Evolutionary conservation across 1,140 invertebrate species (phyloP).

Genomic region (Zaprionus lachaisei): DNA sequence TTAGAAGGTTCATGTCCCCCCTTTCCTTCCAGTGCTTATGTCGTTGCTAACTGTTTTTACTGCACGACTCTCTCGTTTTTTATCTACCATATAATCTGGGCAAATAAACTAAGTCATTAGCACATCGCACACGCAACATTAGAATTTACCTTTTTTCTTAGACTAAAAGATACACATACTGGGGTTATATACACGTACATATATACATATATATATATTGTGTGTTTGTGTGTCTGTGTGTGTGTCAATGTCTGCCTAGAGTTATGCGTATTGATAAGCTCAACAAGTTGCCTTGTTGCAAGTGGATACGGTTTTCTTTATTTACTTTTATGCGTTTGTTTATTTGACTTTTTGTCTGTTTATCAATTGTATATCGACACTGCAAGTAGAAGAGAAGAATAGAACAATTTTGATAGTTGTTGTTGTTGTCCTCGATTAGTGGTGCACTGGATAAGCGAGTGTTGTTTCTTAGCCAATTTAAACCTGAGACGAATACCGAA

Average conservation of each 20-base stretch:
- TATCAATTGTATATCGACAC: constrained; percentile 79
- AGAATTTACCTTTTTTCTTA: constrained; percentile 41
- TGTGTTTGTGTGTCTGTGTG: constrained; percentile 20
- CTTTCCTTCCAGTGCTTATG: not conserved
- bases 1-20: not conserved
- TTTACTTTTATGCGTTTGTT: constrained; percentile 35
- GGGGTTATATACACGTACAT: constrained; percentile 12
- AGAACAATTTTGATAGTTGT: constrained; percentile 48
- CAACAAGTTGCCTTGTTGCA: constrained; percentile 50
- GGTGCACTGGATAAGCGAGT: not conserved
- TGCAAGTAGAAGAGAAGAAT: constrained; percentile 63
- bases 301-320: constrained; percentile 16
- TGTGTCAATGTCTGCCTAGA: constrained; percentile 19
- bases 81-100: constrained; percentile 9
- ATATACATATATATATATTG: not conserved
- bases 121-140: constrained; percentile 26
- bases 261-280: constrained; percentile 27
- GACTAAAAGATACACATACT: constrained; percentile 15
- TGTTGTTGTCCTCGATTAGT: constrained; percentile 47
- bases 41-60: constrained; percentile 10
- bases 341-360: constrained; percentile 27
- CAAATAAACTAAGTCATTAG: constrained; percentile 36
- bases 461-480: constrained; percentile 5
- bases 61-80: not conserved
- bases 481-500: constrained; percentile 25